Evolutionary conservation across 92 coral and sea anemone species (phyloP).

Genomic region (Scolanthus callimorphus): DNA sequence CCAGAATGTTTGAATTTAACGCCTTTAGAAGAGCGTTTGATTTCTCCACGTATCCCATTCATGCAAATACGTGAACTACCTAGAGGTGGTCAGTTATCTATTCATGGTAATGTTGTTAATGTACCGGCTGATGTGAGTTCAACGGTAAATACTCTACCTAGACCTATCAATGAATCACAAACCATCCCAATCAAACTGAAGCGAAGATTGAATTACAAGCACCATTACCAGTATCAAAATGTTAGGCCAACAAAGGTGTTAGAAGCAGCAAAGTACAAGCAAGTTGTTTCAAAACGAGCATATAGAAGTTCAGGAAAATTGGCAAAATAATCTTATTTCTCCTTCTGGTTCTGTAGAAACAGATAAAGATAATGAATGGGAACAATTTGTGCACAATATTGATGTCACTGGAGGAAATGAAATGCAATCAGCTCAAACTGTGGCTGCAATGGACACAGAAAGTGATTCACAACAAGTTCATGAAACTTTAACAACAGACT

Average conservation of each 20-base stretch:
- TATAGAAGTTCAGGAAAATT: conserved; percentile 54
- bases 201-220: conserved; percentile 54
- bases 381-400: conserved; percentile 21
- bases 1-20: conserved; percentile 28
- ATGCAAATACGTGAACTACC: conserved; percentile 59
- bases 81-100: conserved; percentile 48
- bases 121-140: conserved; percentile 63
- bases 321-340: conserved; percentile 26
- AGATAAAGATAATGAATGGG: conserved; percentile 26
- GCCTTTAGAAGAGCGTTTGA: conserved; percentile 44
- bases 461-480: not conserved
- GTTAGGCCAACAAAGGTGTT: conserved; percentile 52
- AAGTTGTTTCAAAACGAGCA: conserved; percentile 48
- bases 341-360: conserved; percentile 4
- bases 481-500: not conserved
- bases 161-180: conserved; percentile 50
- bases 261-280: conserved; percentile 34
- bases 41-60: conserved; percentile 52
- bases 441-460: conserved; percentile 1
- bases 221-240: conserved; percentile 53
- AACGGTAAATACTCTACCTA: conserved; percentile 55
- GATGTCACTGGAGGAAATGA: not conserved
- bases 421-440: conserved; percentile 1
- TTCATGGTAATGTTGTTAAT: conserved; percentile 63
- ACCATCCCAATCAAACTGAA: conserved; percentile 47